phyloP scores from a whole-genome alignment of 2,113 vertebrate species.

The Panthera uncia region DNA sequence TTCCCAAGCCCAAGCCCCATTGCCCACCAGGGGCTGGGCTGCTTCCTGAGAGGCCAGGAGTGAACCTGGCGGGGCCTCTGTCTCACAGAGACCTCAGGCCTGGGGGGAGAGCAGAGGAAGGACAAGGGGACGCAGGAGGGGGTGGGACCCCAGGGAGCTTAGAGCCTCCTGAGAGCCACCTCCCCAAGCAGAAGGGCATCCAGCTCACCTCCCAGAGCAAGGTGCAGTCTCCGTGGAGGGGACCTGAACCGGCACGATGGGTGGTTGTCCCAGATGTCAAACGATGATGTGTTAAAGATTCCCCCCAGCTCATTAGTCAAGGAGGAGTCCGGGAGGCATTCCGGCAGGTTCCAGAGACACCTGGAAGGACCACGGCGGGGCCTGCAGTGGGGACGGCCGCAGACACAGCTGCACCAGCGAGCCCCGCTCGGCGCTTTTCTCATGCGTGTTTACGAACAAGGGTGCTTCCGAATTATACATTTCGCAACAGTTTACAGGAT shows the following conservation, averaged over 20 bases:
- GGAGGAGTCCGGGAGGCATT: fast-evolving
- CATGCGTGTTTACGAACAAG: not conserved
- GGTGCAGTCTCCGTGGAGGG: fast-evolving
- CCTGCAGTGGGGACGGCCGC: not conserved
- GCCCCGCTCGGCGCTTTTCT: not conserved
- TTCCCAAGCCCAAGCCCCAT: not conserved
- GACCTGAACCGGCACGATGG: not conserved
- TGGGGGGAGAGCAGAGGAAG: no score
- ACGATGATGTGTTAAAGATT: not conserved
- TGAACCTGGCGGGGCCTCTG: no score
- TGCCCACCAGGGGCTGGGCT: not conserved
- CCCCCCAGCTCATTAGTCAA: not conserved
- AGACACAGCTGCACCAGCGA: not conserved
- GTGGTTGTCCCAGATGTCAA: not conserved
- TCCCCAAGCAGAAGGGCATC: not conserved
- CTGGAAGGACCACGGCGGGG: not conserved
- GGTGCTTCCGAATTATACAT: fast-evolving
- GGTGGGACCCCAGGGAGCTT: not conserved
- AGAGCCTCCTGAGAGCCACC: not conserved
- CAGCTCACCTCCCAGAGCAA: no score
- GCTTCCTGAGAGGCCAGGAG: not conserved
- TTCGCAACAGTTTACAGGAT: not conserved
- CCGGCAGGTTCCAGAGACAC: not conserved
- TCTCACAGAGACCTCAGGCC: not conserved
- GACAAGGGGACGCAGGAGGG: not conserved